Conservation (phyloP, 1,140 invertebrate genomes). For the Drusus annulatus region DNA sequence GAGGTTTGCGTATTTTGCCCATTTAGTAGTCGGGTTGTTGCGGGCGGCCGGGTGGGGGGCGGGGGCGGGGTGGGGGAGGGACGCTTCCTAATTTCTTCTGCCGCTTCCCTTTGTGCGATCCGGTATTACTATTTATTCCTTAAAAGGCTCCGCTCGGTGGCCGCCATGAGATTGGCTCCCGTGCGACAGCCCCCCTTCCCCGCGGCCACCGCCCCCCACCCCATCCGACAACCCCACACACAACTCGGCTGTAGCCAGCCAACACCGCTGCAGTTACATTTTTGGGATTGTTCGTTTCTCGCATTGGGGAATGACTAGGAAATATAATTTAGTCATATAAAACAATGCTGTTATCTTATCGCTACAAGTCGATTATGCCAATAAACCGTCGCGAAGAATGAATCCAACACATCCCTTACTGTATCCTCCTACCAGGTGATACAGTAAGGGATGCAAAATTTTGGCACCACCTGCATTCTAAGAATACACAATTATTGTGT, state of each 20-base stretch:
- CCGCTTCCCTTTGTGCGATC: constrained; percentile 53
- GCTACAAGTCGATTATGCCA: no score
- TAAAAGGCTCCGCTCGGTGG: constrained; percentile 47
- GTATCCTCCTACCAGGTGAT: no score
- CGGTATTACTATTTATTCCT: constrained; percentile 54
- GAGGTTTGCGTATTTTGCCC: constrained; percentile 51
- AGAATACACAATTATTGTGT: no score
- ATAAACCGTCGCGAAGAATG: no score
- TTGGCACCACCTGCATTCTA: no score
- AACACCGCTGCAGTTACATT: constrained; percentile 44
- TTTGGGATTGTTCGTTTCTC: constrained; percentile 38
- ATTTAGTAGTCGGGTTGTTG: constrained; percentile 45
- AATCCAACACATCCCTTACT: no score
- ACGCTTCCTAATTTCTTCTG: constrained; percentile 51
- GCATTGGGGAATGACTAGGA: constrained; percentile 27
- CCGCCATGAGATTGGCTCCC: constrained; percentile 47
- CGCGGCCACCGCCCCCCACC: constrained; percentile 63
- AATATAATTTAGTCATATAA: not conserved
- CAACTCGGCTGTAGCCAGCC: constrained; percentile 63
- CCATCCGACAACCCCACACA: constrained; percentile 62
- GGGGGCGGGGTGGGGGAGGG: constrained; percentile 16
- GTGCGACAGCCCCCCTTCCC: constrained; percentile 28
- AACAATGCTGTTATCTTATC: no score
- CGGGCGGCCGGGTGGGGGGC: constrained; percentile 10
- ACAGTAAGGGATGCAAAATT: no score